Evolutionary conservation across 1,140 invertebrate species (phyloP).

Genomic region (Drosophila nebulosa): DNA sequence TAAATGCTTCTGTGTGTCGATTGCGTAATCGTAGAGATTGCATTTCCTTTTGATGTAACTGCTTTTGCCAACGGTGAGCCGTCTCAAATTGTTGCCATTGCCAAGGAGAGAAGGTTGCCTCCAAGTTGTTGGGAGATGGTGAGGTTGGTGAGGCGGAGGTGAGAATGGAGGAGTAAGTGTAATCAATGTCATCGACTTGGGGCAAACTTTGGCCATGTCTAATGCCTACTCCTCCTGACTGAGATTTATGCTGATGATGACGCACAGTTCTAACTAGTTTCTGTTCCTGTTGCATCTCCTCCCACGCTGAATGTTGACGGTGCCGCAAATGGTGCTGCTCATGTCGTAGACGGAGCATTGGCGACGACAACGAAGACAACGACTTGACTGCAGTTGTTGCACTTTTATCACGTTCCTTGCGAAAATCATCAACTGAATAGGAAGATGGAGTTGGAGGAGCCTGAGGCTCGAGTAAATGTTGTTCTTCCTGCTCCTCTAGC

Average conservation of each 20-base stretch:
- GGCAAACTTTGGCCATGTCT: conserved; percentile 8
- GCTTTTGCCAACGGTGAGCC: conserved; percentile 39
- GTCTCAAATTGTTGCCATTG: conserved; percentile 35
- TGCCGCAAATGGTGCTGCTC: conserved; percentile 49
- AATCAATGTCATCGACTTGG: conserved; percentile 28
- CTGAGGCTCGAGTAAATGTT: neutral
- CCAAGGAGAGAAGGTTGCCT: neutral
- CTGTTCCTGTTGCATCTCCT: conserved; percentile 6
- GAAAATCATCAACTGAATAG: conserved; percentile 34
- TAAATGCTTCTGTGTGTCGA: conserved; percentile 5
- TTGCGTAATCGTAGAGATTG: conserved; percentile 24
- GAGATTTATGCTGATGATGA: conserved; percentile 68
- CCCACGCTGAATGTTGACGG: conserved; percentile 45
- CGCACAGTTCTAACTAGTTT: conserved; percentile 6
- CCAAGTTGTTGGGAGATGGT: neutral
- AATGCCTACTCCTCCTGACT: conserved; percentile 23
- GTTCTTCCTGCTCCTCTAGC: conserved; percentile 23
- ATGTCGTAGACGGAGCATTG: conserved; percentile 19
- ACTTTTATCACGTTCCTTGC: conserved; percentile 50
- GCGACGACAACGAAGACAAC: neutral
- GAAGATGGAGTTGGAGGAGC: neutral
- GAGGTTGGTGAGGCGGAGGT: conserved; percentile 24
- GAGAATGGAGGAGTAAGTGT: conserved; percentile 29
- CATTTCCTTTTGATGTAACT: conserved; percentile 32
- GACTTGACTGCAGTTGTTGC: conserved; percentile 31